These are phyloP conservation scores for Fistularia tabacaria DNA, from an alignment of 2,797 vertebrate genomes.

Conservation along the genomic window DNA sequence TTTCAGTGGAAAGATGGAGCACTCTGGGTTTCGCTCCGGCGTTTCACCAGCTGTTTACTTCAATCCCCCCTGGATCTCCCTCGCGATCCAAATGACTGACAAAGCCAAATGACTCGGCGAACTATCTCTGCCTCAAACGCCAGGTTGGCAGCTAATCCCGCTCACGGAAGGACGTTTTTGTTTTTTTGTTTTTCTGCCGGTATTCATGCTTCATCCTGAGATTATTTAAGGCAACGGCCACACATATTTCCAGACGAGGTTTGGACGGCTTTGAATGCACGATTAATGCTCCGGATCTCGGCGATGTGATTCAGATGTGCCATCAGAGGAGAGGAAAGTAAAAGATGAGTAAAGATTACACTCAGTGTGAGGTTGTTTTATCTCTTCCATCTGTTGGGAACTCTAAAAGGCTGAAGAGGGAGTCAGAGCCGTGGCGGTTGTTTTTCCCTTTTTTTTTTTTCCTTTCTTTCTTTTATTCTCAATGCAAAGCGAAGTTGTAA, in stretches of 20 bases:
- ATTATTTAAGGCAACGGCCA: not conserved
- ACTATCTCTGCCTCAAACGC: not conserved
- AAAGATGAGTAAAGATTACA: no score
- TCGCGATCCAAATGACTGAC: slow-evolving; percentile 20
- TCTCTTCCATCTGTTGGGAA: slow-evolving; percentile 26
- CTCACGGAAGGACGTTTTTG: slow-evolving; percentile 10
- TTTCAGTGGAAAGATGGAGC: no score
- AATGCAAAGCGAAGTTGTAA: slow-evolving; percentile 30
- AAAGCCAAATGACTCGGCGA: no score
- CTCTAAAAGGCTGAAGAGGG: slow-evolving; percentile 11
- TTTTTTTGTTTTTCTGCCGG: slow-evolving; percentile 17
- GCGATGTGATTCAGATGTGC: no score
- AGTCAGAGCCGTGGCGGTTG: slow-evolving; percentile 11
- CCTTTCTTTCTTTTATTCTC: slow-evolving; percentile 16
- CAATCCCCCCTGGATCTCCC: not conserved
- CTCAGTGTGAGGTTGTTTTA: slow-evolving; percentile 9
- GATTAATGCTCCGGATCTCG: no score
- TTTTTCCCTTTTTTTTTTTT: no score
- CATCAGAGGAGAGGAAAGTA: no score
- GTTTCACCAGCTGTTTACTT: slow-evolving; percentile 37
- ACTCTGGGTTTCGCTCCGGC: slow-evolving; percentile 3
- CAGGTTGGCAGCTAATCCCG: slow-evolving; percentile 13
- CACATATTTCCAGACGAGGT: no score
- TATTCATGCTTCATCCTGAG: slow-evolving; percentile 13
- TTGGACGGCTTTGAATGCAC: no score